phyloP scores from a whole-genome alignment of 2,797 vertebrate genomes.

The Poeciliopsis gracilis region DNA sequence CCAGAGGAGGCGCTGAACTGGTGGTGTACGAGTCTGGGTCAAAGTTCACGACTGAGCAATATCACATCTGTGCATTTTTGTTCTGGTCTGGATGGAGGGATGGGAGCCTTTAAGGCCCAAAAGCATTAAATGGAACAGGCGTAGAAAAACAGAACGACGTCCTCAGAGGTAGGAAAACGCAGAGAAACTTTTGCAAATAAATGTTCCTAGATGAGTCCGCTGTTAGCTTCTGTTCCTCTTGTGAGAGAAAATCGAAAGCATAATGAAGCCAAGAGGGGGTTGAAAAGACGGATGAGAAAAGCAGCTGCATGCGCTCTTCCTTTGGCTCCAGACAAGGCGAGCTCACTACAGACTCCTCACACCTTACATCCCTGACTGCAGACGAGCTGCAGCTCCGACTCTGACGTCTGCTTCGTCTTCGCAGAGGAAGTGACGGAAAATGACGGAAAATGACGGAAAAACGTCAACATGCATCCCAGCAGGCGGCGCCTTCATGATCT shows the following conservation, averaged over 20 bases:
- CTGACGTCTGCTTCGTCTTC: constrained; percentile 64
- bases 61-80: constrained; percentile 51
- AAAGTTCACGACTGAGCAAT: constrained; percentile 38
- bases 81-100: constrained; percentile 44
- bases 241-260: background rate
- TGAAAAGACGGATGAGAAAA: background rate
- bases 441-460: constrained; percentile 62
- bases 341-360: constrained; percentile 33
- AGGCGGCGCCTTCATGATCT: background rate
- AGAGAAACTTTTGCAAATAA: background rate
- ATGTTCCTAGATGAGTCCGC: background rate
- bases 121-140: constrained; percentile 55
- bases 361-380: constrained; percentile 49
- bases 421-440: constrained; percentile 67
- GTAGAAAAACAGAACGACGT: background rate
- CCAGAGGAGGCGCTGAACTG: constrained; percentile 11
- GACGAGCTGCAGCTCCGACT: constrained; percentile 59
- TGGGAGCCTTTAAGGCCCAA: constrained; percentile 47
- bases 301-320: constrained; percentile 31
- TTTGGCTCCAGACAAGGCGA: constrained; percentile 37
- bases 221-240: background rate
- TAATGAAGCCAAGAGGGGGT: background rate
- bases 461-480: constrained; percentile 39
- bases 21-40: constrained; percentile 29
- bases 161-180: background rate